Evolutionary conservation across 2,113 vertebrate species (phyloP).

Genomic region (Anas platyrhynchos): DNA sequence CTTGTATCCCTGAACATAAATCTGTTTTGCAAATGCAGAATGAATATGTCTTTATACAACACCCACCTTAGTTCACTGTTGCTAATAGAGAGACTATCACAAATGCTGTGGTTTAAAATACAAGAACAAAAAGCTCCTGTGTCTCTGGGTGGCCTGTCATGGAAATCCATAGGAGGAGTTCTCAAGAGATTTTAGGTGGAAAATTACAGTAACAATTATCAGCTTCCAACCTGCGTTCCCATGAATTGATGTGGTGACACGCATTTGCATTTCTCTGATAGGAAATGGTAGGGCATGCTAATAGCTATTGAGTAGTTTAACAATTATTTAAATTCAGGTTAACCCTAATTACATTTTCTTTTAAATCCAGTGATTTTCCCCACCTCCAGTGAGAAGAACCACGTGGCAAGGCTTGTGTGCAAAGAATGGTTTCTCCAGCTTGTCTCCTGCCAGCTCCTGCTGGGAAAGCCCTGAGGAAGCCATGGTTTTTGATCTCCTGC

Average conservation of each 20-base stretch:
- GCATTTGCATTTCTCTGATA: conserved; percentile 53
- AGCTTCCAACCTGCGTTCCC: neutral
- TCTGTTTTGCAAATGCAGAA: neutral
- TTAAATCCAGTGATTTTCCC: conserved; percentile 17
- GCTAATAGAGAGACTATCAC: neutral
- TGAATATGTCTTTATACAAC: neutral
- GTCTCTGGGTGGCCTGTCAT: neutral
- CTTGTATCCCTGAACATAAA: neutral
- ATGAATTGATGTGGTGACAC: neutral
- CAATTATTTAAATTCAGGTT: conserved; percentile 44
- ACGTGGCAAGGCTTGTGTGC: neutral
- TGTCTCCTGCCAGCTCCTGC: neutral
- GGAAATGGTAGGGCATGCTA: conserved; percentile 41
- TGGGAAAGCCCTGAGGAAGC: neutral
- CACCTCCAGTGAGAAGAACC: neutral
- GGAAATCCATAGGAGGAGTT: neutral
- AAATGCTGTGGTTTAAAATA: neutral
- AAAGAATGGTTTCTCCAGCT: neutral
- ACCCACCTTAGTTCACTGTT: neutral
- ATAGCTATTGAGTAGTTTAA: conserved; percentile 28
- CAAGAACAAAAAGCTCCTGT: neutral
- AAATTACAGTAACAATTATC: conserved; percentile 9
- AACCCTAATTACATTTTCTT: conserved; percentile 17
- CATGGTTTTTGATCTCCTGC: neutral
- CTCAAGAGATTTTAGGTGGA: neutral